These are phyloP conservation scores for Datnioides undecimradiatus DNA, from an alignment of 2,113 vertebrate species.

Conservation along the genomic window DNA sequence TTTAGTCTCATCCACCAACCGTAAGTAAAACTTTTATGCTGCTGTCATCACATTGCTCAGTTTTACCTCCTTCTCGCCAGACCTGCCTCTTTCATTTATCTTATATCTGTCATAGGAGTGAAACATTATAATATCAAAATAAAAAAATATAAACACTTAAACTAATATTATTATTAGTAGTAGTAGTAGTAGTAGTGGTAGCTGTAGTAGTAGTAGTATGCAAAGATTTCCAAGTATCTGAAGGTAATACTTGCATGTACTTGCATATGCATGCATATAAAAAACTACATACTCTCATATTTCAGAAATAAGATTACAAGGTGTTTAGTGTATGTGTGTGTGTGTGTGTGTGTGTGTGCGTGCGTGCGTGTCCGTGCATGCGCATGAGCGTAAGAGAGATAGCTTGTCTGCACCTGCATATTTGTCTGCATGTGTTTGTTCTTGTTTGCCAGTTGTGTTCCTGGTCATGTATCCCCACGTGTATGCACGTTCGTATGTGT, in stretches of 20 bases:
- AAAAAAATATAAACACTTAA: too few species aligned
- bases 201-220: too few species aligned
- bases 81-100: neutral
- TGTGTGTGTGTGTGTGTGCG: constrained; percentile 2
- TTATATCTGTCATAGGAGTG: neutral
- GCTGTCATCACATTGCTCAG: neutral
- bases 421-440: constrained; percentile 21
- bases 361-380: neutral
- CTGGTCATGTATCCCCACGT: constrained; percentile 14
- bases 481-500: neutral
- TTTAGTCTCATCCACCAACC: constrained; percentile 86
- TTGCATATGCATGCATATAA: neutral
- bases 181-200: too few species aligned
- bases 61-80: neutral
- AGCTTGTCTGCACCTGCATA: constrained; percentile 52
- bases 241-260: too few species aligned
- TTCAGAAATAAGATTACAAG: neutral
- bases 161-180: too few species aligned
- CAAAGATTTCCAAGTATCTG: too few species aligned
- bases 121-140: too few species aligned
- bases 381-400: too few species aligned
- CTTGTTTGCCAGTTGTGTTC: constrained; percentile 26
- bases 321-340: neutral
- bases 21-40: constrained; percentile 80
- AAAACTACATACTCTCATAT: neutral